Base-by-base conservation (phyloP, 2,888 invertebrate genomes). In the Drosophila borborema region DNA sequence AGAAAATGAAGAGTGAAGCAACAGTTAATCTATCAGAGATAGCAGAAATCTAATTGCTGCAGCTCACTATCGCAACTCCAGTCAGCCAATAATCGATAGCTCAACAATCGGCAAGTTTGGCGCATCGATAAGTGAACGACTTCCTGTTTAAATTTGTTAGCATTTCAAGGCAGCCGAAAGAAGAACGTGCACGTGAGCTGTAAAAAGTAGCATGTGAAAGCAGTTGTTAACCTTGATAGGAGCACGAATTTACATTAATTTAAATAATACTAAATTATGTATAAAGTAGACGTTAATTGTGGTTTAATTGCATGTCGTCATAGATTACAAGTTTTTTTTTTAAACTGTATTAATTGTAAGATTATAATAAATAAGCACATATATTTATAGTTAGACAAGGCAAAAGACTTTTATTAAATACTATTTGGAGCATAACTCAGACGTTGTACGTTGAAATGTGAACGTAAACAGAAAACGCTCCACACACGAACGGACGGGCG, bases 381-480 rank as follows among this genome's bases (percentile, higher is more conserved):
- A 58, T 12, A 61, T 12, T n/a, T n/a, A 23, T 16, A 61, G 51
- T 67, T 67, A 18, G 14, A 38, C 20, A 53, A 14, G 36, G 34
- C 63, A 77, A 68, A 51, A 28, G 43, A 34, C 34, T 16, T 77
- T 77, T 77, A 77, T 78, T 77, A 12, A 77, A 60, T 43, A 58
- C 58, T 55, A 64, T 64, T 62, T 51, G 16, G 51, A 58, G 34
- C 40, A 28, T 12, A 63, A 23, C 18, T 48, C 46, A 38, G 23
- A 74, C 46, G 40, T 55, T 41, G 36, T 6, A 56, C 43, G 28
- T 12, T 31, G 56, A 68, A 72, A 46, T 49, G 72, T 56, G 66
- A 67, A 63, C 46, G 63, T 74, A 40, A 43, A 63, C 61, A 59
- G 40, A 73, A 72, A 62, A 65, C 58, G 59, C 65, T 43, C 0